Conservation (phyloP, 2,888 invertebrate genomes). For the Pheosia gnoma region DNA sequence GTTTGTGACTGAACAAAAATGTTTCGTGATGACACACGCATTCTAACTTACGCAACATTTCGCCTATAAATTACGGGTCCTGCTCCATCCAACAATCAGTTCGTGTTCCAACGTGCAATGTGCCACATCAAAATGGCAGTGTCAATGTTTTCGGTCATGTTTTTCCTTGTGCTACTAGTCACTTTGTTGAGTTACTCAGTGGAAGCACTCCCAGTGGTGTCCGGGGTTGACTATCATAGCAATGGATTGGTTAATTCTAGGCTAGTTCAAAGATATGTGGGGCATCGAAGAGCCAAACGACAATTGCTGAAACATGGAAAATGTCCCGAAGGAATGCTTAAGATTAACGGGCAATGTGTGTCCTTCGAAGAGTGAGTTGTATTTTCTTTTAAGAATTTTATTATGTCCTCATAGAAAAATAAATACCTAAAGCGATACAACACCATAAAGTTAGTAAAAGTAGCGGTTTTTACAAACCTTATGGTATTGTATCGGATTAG, state of each 20-base stretch:
- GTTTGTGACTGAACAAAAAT: no score
- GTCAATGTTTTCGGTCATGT: background rate
- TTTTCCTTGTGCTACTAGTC: background rate
- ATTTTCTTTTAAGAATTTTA: background rate
- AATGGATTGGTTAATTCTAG: background rate
- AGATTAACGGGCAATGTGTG: background rate
- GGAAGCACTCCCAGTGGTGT: background rate
- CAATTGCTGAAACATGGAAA: background rate
- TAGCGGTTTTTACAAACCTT: no score
- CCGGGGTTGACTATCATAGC: background rate
- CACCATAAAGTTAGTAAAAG: no score
- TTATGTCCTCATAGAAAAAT: no score
- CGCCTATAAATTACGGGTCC: background rate
- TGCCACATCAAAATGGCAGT: background rate
- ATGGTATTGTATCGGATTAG: no score
- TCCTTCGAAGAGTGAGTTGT: background rate
- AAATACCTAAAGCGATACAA: no score
- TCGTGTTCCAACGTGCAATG: background rate
- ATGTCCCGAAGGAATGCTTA: background rate
- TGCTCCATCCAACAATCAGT: no score
- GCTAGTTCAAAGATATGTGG: background rate
- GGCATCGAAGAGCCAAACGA: background rate
- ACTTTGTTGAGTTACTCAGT: background rate
- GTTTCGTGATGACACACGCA: no score
- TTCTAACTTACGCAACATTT: background rate